phyloP scores from a whole-genome alignment of 2,113 vertebrate genomes.

The Gracilinanus agilis region DNA sequence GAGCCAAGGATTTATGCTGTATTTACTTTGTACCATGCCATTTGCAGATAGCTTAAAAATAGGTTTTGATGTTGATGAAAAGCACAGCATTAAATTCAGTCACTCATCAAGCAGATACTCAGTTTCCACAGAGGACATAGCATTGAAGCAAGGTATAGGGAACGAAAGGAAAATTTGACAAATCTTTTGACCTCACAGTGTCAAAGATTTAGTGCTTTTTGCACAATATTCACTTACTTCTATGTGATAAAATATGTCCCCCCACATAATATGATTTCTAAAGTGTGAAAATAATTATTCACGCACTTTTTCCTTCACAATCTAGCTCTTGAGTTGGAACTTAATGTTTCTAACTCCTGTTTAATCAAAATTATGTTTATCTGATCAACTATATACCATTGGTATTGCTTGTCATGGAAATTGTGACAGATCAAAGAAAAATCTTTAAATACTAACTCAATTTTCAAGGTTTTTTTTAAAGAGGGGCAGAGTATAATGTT shows the following conservation, averaged over 20 bases:
- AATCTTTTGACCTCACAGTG: background rate
- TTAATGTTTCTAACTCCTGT: constrained; percentile 16
- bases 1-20: background rate
- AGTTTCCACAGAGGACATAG: background rate
- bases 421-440: background rate
- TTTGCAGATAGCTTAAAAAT: background rate
- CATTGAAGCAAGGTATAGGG: background rate
- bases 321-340: background rate
- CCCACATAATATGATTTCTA: background rate
- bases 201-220: constrained; percentile 2
- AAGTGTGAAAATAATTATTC: background rate
- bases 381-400: background rate
- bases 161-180: background rate
- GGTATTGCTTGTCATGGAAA: background rate
- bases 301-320: background rate
- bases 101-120: background rate
- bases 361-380: constrained; percentile 17
- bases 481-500: background rate
- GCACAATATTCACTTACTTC: constrained; percentile 10
- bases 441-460: background rate
- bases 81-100: background rate
- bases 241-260: background rate
- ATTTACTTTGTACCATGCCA: constrained; percentile 21
- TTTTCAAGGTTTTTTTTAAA: background rate
- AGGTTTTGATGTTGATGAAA: background rate